A percentile compares a stretch with the other conserved stretches of the same genome.
These are phyloP conservation scores for Laupala kohalensis DNA, from an alignment of 1,140 invertebrate species.

Conservation along the genomic window DNA sequence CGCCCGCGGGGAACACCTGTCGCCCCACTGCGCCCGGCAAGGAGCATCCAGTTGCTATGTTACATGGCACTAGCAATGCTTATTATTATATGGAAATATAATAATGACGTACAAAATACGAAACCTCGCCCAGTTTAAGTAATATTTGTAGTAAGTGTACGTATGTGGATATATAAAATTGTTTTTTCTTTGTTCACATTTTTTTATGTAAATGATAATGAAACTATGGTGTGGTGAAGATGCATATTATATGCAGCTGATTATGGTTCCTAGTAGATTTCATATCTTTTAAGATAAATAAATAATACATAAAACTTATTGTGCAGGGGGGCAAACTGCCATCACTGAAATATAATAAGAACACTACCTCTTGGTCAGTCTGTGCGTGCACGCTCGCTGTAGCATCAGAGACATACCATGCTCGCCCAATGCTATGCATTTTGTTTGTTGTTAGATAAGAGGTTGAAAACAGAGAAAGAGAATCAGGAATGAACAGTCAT, in stretches of 20 bases:
- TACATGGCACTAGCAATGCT: conserved; percentile 14
- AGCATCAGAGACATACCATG: background rate
- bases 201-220: conserved; percentile 16
- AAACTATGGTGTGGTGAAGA: conserved; percentile 11
- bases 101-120: conserved; percentile 20
- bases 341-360: conserved; percentile 1
- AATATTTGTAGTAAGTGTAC: conserved; percentile 21
- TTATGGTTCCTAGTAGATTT: conserved; percentile 19
- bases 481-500: conserved; percentile 4
- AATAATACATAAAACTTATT: conserved; percentile 10
- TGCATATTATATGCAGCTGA: conserved; percentile 15
- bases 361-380: conserved; percentile 3
- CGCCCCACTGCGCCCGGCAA: background rate
- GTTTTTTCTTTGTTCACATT: conserved; percentile 15
- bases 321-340: conserved; percentile 9
- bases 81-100: conserved; percentile 14
- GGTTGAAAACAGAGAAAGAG: background rate
- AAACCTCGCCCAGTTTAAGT: conserved; percentile 21
- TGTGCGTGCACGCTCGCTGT: background rate
- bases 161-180: conserved; percentile 20
- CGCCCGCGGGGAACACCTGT: background rate
- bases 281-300: conserved; percentile 19
- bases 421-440: background rate
- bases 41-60: conserved; percentile 1
- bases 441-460: background rate